Conservation (phyloP, 2,797 vertebrate species). For the Pempheris klunzingeri region DNA sequence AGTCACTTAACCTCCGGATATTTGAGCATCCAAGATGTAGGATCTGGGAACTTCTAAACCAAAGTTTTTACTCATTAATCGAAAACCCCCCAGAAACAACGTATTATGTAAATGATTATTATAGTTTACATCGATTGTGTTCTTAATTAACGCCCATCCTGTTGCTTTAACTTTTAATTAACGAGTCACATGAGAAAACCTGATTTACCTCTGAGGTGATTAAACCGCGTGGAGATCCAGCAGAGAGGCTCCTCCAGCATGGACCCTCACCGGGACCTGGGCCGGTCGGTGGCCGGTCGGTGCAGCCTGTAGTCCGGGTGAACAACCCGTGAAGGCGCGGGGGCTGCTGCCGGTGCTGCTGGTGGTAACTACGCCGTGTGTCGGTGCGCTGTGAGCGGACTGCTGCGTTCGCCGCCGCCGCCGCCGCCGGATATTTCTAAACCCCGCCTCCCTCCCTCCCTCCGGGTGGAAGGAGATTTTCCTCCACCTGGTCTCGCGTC, state of each 20-base stretch:
- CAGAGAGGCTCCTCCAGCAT: too few species aligned
- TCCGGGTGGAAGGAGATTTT: slow-evolving; percentile 51
- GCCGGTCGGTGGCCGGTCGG: background rate
- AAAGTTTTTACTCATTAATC: too few species aligned
- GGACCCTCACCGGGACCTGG: slow-evolving; percentile 9
- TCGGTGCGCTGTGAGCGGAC: slow-evolving; percentile 6
- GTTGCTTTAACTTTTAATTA: slow-evolving; percentile 1
- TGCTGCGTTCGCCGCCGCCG: slow-evolving; percentile 37
- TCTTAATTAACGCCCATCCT: background rate
- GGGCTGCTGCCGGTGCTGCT: background rate
- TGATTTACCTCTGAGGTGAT: slow-evolving; percentile 48
- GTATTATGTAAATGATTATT: too few species aligned
- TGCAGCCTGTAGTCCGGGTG: slow-evolving; percentile 2
- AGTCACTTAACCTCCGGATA: too few species aligned
- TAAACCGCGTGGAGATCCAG: background rate
- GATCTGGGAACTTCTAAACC: too few species aligned
- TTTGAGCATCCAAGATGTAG: too few species aligned
- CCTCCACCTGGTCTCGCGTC: slow-evolving; percentile 62
- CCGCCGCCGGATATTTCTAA: background rate
- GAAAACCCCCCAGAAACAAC: too few species aligned
- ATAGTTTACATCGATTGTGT: too few species aligned
- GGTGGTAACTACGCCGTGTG: background rate
- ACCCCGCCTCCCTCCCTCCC: background rate
- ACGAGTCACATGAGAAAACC: too few species aligned
- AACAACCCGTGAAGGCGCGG: background rate